These are phyloP conservation scores for Dicerorhinus sumatrensis DNA, from an alignment of 2,113 vertebrate genomes.

Conservation along the genomic window DNA sequence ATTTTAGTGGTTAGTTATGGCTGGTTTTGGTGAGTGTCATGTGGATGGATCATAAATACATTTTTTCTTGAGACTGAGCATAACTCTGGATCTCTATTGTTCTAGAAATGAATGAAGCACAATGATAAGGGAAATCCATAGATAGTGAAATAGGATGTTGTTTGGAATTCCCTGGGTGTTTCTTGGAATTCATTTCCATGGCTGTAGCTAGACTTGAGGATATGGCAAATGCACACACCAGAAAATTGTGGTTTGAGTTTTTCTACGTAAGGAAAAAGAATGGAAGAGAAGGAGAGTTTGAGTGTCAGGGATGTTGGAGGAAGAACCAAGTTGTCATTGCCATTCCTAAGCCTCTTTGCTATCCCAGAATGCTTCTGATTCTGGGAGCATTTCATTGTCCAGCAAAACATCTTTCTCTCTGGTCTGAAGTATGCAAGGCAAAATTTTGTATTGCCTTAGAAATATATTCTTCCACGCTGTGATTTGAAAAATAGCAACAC, in stretches of 20 bases:
- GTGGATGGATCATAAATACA: not conserved
- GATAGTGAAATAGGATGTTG: not conserved
- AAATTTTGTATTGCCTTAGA: not conserved
- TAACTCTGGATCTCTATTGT: not conserved
- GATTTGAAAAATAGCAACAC: conserved; percentile 36
- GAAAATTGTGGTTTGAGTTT: not conserved
- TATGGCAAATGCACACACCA: not conserved
- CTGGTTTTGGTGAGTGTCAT: not conserved
- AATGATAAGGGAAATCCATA: not conserved
- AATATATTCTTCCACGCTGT: not conserved
- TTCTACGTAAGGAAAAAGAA: not conserved
- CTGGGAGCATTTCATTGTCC: not conserved
- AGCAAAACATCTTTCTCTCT: conserved; percentile 3
- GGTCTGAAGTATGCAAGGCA: not conserved
- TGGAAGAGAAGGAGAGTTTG: not conserved
- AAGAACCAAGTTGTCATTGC: not conserved
- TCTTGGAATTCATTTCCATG: not conserved
- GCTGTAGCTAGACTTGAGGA: not conserved
- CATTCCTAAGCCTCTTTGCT: conserved; percentile 7
- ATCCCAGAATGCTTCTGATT: not conserved
- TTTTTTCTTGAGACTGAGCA: not conserved
- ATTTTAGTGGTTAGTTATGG: not conserved
- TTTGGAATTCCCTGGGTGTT: not conserved
- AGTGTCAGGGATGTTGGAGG: not conserved
- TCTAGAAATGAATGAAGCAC: conserved; percentile 22